phyloP scores from a whole-genome alignment of 2,113 vertebrate species.

The Caranx melampygus region DNA sequence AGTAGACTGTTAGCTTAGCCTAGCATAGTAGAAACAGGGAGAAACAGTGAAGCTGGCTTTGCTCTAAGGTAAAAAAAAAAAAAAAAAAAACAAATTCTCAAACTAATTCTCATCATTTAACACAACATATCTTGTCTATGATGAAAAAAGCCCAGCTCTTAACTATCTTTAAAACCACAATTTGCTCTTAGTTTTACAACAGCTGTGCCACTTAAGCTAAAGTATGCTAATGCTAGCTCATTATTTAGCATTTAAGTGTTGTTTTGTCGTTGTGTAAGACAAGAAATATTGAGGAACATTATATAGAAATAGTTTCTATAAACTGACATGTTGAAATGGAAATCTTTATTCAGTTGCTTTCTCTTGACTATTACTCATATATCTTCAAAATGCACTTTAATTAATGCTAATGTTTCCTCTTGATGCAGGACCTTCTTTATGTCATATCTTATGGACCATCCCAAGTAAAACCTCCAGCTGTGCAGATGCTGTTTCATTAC shows the following conservation, averaged over 20 bases:
- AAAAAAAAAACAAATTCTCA: not conserved
- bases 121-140: not conserved
- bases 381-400: not conserved
- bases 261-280: not conserved
- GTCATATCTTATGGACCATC: slow-evolving; percentile 99
- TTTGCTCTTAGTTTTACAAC: not conserved
- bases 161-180: not conserved
- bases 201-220: not conserved
- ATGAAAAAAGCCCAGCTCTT: not conserved
- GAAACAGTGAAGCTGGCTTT: not conserved
- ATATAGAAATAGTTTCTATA: not conserved
- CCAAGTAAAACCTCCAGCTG: slow-evolving; percentile 98
- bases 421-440: slow-evolving; percentile 93
- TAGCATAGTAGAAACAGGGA: not conserved
- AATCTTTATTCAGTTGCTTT: not conserved
- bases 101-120: not conserved
- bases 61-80: not conserved
- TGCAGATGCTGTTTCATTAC: slow-evolving; percentile 99
- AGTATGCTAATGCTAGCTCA: not conserved
- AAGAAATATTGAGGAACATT: not conserved
- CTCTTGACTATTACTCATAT: not conserved
- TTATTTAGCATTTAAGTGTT: not conserved
- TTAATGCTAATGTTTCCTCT: slow-evolving; percentile 27
- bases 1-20: not conserved
- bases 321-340: not conserved